Evolutionary conservation across 1,140 invertebrate genomes (phyloP).

Genomic region (Sarcophaga bullata): DNA sequence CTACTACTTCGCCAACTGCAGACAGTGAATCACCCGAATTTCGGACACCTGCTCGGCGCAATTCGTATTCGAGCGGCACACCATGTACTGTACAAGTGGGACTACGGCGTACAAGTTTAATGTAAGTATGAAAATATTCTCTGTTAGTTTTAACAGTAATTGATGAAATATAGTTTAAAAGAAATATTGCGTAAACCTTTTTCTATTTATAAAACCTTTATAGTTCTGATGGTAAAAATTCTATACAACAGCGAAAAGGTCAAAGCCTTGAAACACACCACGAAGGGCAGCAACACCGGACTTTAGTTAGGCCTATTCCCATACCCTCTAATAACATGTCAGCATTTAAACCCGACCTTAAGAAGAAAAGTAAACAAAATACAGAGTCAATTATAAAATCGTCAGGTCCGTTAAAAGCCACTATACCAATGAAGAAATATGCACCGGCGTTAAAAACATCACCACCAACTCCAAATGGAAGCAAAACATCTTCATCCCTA

Average conservation of each 20-base stretch:
- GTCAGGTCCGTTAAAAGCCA: conserved; percentile 43
- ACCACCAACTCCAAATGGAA: conserved; percentile 19
- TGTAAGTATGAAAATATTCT: neutral
- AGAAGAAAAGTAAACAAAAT: conserved; percentile 41
- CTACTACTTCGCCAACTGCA: neutral
- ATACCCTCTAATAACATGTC: conserved; percentile 33
- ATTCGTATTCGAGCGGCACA: conserved; percentile 44
- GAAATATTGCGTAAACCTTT: neutral
- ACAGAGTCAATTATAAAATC: conserved; percentile 44
- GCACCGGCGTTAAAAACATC: conserved; percentile 44
- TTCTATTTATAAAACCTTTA: no score
- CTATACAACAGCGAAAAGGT: neutral
- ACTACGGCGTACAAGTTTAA: neutral
- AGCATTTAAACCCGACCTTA: conserved; percentile 44
- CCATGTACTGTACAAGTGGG: conserved; percentile 37
- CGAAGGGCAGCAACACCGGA: conserved; percentile 36
- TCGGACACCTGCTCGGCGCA: conserved; percentile 31
- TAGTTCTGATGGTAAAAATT: neutral
- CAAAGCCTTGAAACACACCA: conserved; percentile 28
- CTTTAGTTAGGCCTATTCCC: conserved; percentile 18
- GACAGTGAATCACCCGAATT: conserved; percentile 44
- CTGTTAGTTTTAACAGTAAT: neutral
- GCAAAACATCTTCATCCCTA: neutral
- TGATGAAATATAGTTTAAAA: no score
- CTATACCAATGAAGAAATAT: conserved; percentile 45